Conservation (phyloP, 2,888 invertebrate genomes). For the Mythimna lalbum region DNA sequence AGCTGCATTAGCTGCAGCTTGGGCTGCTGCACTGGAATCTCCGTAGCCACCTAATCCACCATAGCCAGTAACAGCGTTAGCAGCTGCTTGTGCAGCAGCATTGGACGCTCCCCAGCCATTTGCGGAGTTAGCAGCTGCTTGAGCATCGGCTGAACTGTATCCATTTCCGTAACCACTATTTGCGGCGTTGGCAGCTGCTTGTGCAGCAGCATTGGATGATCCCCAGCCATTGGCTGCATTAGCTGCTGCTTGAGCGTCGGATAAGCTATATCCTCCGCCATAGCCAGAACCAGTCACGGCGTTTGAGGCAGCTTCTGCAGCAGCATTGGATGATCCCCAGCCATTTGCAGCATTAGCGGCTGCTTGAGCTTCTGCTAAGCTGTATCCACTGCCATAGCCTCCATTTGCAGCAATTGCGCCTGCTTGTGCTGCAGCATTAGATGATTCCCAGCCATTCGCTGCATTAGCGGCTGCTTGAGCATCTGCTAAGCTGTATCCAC, state of each 20-base stretch:
- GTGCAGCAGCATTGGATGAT: background rate
- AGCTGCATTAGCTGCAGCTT: constrained; percentile 15
- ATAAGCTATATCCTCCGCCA: background rate
- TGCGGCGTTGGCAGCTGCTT: background rate
- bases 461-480: constrained; percentile 27
- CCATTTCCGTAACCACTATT: constrained; percentile 7
- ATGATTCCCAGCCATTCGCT: background rate
- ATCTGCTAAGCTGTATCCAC: constrained; percentile 2
- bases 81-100: constrained; percentile 18
- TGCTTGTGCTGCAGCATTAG: background rate
- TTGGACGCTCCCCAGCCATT: constrained; percentile 10
- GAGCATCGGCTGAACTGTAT: constrained; percentile 3
- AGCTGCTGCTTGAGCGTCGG: constrained; percentile 20
- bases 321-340: constrained; percentile 12
- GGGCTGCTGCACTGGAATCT: constrained; percentile 24
- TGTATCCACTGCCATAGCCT: constrained; percentile 8
- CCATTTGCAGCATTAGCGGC: constrained; percentile 11
- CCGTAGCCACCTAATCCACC: constrained; percentile 12
- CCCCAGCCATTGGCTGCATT: constrained; percentile 7
- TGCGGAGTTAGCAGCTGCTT: constrained; percentile 17
- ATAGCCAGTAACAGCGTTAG: background rate
- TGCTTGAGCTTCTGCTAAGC: constrained; percentile 10
- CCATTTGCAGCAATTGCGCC: background rate
- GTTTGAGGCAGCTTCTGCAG: constrained; percentile 20
- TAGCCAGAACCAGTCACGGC: background rate